A percentile compares a stretch with the other conserved stretches of the same genome.
phyloP scores from a whole-genome alignment of 2,113 vertebrate genomes.

The Halcyon malimbica region DNA sequence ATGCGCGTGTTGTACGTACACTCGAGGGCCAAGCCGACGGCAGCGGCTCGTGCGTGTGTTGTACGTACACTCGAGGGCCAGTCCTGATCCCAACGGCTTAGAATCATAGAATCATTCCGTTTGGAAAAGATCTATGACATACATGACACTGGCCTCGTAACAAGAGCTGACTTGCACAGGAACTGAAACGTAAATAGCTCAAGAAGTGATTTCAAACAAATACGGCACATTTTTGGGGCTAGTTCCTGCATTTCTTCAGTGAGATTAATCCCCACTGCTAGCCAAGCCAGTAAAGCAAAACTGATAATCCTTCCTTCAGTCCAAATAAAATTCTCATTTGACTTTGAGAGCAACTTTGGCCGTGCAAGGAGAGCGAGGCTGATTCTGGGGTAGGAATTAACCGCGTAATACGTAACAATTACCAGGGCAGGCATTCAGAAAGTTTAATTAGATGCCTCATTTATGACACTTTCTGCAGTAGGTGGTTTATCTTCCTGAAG shows the following conservation, averaged over 20 bases:
- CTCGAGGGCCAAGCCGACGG: background rate
- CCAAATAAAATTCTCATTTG: background rate
- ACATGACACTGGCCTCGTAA: fast-evolving
- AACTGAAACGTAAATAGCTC: background rate
- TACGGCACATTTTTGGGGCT: background rate
- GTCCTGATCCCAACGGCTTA: background rate
- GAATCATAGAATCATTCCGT: no score
- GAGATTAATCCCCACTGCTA: background rate
- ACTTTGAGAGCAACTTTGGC: background rate
- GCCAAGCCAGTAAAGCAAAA: background rate
- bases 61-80: background rate
- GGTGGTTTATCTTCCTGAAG: background rate
- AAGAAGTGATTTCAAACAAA: background rate
- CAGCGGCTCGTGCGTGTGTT: background rate
- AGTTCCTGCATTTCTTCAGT: background rate
- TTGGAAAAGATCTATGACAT: background rate
- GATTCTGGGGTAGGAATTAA: background rate
- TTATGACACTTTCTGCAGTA: background rate
- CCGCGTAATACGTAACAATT: background rate
- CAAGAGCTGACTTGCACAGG: background rate
- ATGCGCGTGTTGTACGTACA: no score
- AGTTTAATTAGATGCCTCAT: background rate
- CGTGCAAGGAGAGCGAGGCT: fast-evolving
- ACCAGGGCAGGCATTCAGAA: background rate
- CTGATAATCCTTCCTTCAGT: background rate